Evolutionary conservation across 2,888 invertebrate species (phyloP).

Genomic region (Drosophila vallismaia): DNA sequence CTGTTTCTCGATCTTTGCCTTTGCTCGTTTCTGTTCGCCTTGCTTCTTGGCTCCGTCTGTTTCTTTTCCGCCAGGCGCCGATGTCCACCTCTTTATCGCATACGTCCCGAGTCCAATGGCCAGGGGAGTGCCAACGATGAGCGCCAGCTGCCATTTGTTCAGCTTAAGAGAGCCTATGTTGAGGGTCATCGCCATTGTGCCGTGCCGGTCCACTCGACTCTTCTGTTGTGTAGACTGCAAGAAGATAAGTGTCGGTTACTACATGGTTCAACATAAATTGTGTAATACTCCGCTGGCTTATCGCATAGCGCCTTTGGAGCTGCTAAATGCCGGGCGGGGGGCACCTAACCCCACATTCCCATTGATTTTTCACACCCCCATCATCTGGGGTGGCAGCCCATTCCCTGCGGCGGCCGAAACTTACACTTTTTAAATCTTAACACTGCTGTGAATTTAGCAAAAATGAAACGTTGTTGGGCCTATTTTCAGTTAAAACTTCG

Average conservation of each 20-base stretch:
- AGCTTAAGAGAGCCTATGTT: constrained; percentile 76
- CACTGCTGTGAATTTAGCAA: constrained; percentile 70
- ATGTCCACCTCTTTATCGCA: constrained; percentile 64
- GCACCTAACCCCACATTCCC: constrained; percentile 21
- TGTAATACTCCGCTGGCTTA: constrained; percentile 63
- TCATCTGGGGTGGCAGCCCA: not conserved
- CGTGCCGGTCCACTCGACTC: constrained; percentile 4
- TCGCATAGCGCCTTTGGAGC: constrained; percentile 35
- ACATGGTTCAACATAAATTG: constrained; percentile 44
- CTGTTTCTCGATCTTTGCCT: constrained; percentile 80
- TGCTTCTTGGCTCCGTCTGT: constrained; percentile 16
- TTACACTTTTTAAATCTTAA: constrained; percentile 61
- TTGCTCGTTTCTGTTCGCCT: constrained; percentile 33
- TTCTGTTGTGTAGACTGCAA: constrained; percentile 51
- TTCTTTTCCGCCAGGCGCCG: constrained; percentile 10
- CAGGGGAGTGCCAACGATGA: constrained; percentile 92
- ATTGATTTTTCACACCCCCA: constrained; percentile 48
- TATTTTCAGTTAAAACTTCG: constrained; percentile 60
- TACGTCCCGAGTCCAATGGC: constrained; percentile 92
- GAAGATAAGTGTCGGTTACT: constrained; percentile 15
- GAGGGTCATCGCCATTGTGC: constrained; percentile 66
- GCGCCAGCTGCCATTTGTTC: constrained; percentile 93
- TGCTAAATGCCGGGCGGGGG: constrained; percentile 55
- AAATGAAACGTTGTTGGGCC: constrained; percentile 44
- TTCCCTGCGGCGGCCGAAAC: constrained; percentile 13